Percentiles rank a stretch among this genome's conserved stretches.
Conservation (phyloP, 1,140 invertebrate genomes). For the Apis laboriosa region DNA sequence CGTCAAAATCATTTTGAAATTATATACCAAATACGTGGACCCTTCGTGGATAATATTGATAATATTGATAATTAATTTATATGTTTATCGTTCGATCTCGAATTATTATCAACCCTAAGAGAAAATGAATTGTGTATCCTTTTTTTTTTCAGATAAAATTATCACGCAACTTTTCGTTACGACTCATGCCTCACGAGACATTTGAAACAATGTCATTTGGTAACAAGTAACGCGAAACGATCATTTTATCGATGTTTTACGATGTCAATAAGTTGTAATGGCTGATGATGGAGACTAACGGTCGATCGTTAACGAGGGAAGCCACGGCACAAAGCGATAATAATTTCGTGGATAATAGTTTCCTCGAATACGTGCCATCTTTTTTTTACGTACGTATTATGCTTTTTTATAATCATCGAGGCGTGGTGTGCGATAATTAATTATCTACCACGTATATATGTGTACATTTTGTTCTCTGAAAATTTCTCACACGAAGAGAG, state of each 20-base stretch:
- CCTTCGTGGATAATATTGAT: no score
- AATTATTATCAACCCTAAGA: background rate
- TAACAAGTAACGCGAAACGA: background rate
- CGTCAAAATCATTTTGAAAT: no score
- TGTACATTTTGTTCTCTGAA: no score
- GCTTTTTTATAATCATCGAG: no score
- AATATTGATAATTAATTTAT: background rate
- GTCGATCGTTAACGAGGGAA: no score
- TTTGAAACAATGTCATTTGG: background rate
- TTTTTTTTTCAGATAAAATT: background rate
- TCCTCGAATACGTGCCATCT: background rate
- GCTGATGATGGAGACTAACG: background rate
- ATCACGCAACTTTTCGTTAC: constrained; percentile 16
- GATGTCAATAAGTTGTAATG: background rate
- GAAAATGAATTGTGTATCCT: background rate
- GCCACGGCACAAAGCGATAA: background rate
- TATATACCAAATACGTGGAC: no score
- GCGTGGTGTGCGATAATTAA: no score
- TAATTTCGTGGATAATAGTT: background rate
- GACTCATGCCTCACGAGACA: background rate
- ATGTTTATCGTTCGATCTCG: no score
- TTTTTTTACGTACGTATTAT: background rate
- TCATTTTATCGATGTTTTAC: background rate
- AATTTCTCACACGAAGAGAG: no score
- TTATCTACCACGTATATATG: no score